Percentiles rank a stretch among this genome's conserved stretches.
Conservation (phyloP, 2,888 invertebrate species). For the Macrophya annulata region DNA sequence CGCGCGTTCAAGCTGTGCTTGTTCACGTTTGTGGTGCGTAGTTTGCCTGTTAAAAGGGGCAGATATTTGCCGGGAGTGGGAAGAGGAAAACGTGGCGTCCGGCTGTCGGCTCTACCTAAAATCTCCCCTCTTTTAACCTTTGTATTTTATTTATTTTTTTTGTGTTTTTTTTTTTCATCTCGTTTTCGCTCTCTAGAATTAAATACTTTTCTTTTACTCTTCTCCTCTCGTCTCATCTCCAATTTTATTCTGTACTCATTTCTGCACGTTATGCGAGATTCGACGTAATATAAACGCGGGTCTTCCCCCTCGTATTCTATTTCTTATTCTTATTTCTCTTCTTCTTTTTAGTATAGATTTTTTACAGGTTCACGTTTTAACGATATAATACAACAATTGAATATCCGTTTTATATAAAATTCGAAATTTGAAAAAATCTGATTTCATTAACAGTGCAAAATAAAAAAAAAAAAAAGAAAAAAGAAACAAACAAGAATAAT, state of each 20-base stretch:
- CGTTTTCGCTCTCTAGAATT: neutral
- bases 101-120: neutral
- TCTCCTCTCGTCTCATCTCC: neutral
- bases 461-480: neutral
- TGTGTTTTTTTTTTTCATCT: neutral
- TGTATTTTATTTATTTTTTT: neutral
- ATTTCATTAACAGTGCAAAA: neutral
- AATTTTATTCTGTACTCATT: neutral
- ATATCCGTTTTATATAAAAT: neutral
- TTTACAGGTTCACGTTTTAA: neutral
- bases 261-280: neutral
- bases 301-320: neutral
- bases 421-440: neutral
- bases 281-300: neutral
- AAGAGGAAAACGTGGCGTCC: slow-evolving; percentile 1
- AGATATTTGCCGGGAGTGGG: neutral
- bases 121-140: neutral
- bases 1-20: neutral
- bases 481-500: too few species aligned
- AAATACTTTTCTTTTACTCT: neutral
- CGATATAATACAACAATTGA: neutral
- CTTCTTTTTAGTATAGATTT: neutral
- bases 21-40: neutral
- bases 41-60: slow-evolving; percentile 11
- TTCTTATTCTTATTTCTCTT: neutral